Percentiles rank a stretch among this genome's conserved stretches.
These are phyloP conservation scores for Amphimallon solstitiale DNA, from an alignment of 2,888 invertebrate genomes.

Conservation along the genomic window DNA sequence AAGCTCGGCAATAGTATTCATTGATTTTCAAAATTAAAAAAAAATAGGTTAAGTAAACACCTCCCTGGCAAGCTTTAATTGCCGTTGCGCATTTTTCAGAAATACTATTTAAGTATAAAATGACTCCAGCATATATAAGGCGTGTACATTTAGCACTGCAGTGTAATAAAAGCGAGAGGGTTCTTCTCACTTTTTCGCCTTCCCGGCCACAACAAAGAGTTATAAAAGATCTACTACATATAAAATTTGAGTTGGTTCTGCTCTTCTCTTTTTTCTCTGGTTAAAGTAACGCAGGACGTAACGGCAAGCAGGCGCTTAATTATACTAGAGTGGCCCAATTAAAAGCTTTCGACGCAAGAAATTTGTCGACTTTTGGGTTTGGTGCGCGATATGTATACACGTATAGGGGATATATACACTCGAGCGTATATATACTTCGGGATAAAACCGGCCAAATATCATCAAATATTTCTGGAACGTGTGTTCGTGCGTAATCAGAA, in stretches of 20 bases:
- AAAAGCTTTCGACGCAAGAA: conserved; percentile 32
- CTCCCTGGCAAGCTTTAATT: no score
- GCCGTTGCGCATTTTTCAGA: no score
- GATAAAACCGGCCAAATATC: conserved; percentile 12
- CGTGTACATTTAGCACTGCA: conserved; percentile 2
- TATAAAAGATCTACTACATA: conserved; percentile 19
- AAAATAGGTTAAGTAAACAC: no score
- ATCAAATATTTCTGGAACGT: conserved; percentile 30
- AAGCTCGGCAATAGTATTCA: no score
- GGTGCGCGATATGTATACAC: background rate
- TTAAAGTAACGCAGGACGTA: background rate
- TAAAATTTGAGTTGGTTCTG: conserved; percentile 9
- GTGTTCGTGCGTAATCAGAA: conserved; percentile 28
- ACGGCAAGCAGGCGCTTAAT: conserved; percentile 30
- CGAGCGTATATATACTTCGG: background rate
- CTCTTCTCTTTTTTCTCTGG: background rate
- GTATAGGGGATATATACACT: background rate
- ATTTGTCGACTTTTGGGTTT: background rate
- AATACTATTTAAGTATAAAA: no score
- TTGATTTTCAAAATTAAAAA: no score
- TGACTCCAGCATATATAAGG: no score
- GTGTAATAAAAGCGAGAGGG: background rate
- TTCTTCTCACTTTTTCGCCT: background rate
- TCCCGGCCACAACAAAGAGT: conserved; percentile 14
- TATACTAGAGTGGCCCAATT: conserved; percentile 33